These are phyloP conservation scores for Donacobius atricapilla DNA, from an alignment of 2,113 vertebrate genomes.

Conservation along the genomic window DNA sequence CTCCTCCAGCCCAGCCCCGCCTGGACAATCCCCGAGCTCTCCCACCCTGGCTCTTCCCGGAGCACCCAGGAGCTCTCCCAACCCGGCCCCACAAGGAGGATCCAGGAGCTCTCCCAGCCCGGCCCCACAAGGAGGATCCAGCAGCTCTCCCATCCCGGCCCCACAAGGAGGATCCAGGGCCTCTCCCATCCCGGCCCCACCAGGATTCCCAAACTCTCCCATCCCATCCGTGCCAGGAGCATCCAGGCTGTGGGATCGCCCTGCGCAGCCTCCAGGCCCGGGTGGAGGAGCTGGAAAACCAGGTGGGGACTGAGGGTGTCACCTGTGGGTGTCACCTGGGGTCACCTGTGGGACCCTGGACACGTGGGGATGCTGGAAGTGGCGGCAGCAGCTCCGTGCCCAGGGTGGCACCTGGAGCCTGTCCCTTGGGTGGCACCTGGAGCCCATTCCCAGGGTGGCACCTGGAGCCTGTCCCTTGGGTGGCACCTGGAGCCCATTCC, in stretches of 20 bases:
- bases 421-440: too few species aligned
- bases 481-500: too few species aligned
- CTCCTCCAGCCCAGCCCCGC: neutral
- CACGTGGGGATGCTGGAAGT: too few species aligned
- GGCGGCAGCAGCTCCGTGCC: neutral
- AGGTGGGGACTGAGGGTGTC: neutral
- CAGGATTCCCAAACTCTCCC: neutral
- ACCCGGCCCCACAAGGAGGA: too few species aligned
- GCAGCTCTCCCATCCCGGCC: neutral
- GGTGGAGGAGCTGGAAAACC: neutral
- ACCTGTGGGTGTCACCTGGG: neutral
- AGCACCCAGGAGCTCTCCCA: too few species aligned
- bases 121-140: neutral
- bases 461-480: too few species aligned
- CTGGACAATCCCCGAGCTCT: too few species aligned
- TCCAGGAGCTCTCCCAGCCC: neutral
- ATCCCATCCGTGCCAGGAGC: neutral
- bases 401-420: too few species aligned
- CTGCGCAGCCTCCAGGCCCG: neutral
- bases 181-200: too few species aligned
- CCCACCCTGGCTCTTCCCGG: too few species aligned
- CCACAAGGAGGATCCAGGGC: neutral
- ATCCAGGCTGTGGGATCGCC: neutral
- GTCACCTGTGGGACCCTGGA: too few species aligned
- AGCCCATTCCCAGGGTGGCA: too few species aligned